Evolutionary conservation across 2,888 invertebrate genomes (phyloP), one percentile per base, ranked within the genome.

Genomic region (Rapana venosa): DNA sequence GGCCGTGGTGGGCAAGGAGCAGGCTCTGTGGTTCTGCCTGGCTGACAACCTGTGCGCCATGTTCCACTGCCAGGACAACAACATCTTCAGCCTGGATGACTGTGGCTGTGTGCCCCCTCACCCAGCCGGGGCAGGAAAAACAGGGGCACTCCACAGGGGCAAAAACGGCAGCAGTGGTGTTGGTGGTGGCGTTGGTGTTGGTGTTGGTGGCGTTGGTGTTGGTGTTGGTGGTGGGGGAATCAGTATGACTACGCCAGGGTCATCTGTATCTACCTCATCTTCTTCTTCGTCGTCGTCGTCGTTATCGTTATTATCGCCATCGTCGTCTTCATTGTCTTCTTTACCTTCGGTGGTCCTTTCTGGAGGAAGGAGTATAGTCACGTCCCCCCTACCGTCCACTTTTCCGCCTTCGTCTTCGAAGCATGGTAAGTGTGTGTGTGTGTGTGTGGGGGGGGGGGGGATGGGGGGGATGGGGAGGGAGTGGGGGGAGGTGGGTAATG

Each of bases 31-130:
- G 89, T 89, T 89, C 85, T 89, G 89, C 58, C 61, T 85, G 70
- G 89, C 85, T 30, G 85, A 89, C 85, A 89, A 89, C 85, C 85
- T 84, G 85, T 89, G 89, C 74, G 84, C 89, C 89, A 89, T 89
- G 89, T 89, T 89, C 77, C 83, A 85, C 85, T 89, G 89, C 32
- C 84, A 85, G 77, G 89, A 89, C 85, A 89, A 89, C 89, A 85
- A 85, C 58, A 77, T 89, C 85, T 89, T 89, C 77, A 85, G 85
- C 32, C 61, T 70, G 26, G 85, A 89, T 77, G 89, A 85, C 32
- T 89, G 89, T 47, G 89, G 89, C 30, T 89, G 89, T 32, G 85
- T 89, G 56, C 89, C 89, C 17, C 85, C 89, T 17, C 81, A 81
- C 36, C 35, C 66, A 2, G 1, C 20, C 66, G 47, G 47, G 47